These are phyloP conservation scores for Camelus dromedarius DNA, from an alignment of 2,113 vertebrate species.

Conservation along the genomic window DNA sequence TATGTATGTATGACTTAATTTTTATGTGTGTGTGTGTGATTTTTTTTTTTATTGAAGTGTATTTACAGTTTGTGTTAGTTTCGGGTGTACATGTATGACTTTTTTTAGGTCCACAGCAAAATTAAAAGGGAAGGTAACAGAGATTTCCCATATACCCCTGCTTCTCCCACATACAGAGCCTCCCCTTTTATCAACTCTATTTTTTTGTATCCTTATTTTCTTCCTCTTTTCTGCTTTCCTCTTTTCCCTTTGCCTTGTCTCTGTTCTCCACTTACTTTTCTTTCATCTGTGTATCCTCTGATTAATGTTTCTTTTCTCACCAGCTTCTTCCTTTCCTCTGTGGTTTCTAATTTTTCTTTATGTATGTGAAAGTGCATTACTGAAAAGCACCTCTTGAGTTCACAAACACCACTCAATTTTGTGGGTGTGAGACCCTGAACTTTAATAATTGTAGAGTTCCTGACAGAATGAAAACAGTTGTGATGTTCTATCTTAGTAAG, in stretches of 20 bases:
- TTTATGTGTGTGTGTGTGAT: not conserved
- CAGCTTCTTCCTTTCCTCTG: not conserved
- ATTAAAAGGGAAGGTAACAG: not conserved
- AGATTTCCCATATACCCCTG: not conserved
- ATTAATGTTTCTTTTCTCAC: not conserved
- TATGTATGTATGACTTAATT: not conserved
- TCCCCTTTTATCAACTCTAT: not conserved
- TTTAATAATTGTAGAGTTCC: not conserved
- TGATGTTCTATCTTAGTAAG: not conserved
- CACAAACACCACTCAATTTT: not conserved
- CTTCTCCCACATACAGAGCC: too few relatives aligned
- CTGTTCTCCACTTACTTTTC: not conserved
- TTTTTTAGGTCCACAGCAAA: not conserved
- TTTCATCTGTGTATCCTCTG: not conserved
- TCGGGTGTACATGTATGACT: not conserved
- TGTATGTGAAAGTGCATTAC: not conserved
- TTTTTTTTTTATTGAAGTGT: not conserved
- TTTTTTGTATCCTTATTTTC: not conserved
- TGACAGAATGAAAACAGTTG: not conserved
- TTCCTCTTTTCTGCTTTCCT: not conserved
- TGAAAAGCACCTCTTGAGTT: not conserved
- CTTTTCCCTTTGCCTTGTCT: not conserved
- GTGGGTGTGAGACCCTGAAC: not conserved
- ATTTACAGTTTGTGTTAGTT: not conserved
- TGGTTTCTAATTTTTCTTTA: not conserved